These are phyloP conservation scores for Melanostoma mellinum DNA, from an alignment of 2,888 invertebrate genomes.

Conservation along the genomic window DNA sequence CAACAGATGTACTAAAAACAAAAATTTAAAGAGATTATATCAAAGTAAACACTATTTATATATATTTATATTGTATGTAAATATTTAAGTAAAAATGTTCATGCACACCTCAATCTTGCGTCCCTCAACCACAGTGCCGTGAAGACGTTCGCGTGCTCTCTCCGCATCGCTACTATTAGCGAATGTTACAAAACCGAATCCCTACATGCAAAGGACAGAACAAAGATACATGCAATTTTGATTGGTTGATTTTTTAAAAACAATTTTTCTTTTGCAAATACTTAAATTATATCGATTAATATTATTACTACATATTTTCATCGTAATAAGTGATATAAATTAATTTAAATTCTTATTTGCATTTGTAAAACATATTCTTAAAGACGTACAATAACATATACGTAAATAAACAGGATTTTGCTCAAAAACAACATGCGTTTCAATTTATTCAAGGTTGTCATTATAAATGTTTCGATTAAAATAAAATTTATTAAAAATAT, in stretches of 20 bases:
- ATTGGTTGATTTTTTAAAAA: constrained; percentile 55
- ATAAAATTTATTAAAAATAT: not conserved
- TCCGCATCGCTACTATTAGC: constrained; percentile 99
- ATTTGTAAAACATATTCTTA: constrained; percentile 12
- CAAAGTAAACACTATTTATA: constrained; percentile 45
- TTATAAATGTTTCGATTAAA: not conserved
- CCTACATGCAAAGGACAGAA: constrained; percentile 98
- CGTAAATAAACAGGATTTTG: constrained; percentile 81
- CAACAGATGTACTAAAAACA: constrained; percentile 43
- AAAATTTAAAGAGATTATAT: constrained; percentile 38
- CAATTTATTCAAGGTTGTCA: constrained; percentile 82
- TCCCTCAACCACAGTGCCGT: constrained; percentile 99
- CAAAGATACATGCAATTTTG: constrained; percentile 94
- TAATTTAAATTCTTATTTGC: constrained; percentile 20
- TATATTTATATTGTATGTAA: constrained; percentile 53
- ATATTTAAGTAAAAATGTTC: constrained; percentile 84
- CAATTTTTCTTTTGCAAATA: constrained; percentile 25
- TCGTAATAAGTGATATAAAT: constrained; percentile 22
- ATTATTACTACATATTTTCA: not conserved
- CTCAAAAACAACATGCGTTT: constrained; percentile 89
- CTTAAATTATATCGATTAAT: constrained; percentile 1
- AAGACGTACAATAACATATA: constrained; percentile 2
- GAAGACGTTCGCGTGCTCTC: constrained; percentile 99
- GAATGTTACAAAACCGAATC: constrained; percentile 99
- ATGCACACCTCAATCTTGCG: constrained; percentile 99